phyloP scores from a whole-genome alignment of 2,797 vertebrate genomes.

The Pantherophis alleghaniensis region DNA sequence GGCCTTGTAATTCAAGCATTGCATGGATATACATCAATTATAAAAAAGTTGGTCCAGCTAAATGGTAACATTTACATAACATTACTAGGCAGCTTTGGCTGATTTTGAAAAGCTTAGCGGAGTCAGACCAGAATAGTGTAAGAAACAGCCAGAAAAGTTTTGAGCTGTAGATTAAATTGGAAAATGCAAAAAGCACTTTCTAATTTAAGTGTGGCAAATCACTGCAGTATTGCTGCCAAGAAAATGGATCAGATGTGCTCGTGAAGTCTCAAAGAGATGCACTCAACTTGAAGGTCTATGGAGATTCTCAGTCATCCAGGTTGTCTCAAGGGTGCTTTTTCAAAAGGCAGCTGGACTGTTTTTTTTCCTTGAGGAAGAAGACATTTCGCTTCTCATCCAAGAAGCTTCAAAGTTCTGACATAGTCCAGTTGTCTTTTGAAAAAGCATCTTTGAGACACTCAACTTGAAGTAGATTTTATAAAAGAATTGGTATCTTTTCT shows the following conservation, averaged over 20 bases:
- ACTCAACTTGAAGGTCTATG: neutral
- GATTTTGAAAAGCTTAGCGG: neutral
- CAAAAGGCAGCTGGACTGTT: neutral
- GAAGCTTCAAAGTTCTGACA: neutral
- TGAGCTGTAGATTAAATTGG: neutral
- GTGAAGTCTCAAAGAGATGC: neutral
- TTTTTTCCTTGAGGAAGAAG: neutral
- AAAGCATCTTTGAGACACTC: neutral
- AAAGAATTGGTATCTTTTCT: neutral
- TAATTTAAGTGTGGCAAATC: neutral
- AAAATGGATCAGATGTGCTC: neutral
- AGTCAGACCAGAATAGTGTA: neutral
- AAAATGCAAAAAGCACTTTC: neutral
- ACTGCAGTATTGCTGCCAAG: neutral
- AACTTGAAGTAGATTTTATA: neutral
- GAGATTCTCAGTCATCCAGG: neutral
- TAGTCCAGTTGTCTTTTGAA: neutral
- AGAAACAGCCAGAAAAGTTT: neutral
- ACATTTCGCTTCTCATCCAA: neutral
- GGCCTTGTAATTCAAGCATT: neutral
- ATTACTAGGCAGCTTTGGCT: neutral
- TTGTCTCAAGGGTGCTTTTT: neutral
- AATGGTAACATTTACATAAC: neutral
- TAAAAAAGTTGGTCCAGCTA: neutral
- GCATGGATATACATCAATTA: neutral